Conservation (phyloP, 2,797 vertebrate species). For the Phaenicophaeus curvirostris region DNA sequence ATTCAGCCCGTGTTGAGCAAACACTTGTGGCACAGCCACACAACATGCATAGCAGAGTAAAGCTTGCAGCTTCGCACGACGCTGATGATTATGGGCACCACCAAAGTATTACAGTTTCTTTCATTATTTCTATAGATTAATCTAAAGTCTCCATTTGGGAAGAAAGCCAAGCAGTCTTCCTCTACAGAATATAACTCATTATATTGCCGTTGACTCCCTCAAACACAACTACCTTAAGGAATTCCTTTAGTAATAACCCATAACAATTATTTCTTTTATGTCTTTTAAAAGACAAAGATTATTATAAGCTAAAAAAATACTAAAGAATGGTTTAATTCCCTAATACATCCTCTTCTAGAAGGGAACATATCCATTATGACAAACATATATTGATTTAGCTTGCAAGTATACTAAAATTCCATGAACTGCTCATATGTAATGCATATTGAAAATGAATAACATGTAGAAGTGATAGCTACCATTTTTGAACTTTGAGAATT, state of each 20-base stretch:
- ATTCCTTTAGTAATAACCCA: not conserved
- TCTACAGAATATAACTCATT: not conserved
- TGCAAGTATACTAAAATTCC: constrained; percentile 1
- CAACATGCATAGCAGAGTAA: accelerated
- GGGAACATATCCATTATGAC: not conserved
- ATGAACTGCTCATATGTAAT: not conserved
- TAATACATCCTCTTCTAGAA: not conserved
- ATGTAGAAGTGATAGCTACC: not conserved
- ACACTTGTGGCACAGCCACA: not conserved
- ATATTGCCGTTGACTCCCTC: not conserved
- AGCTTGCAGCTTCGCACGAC: not conserved
- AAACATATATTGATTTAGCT: not conserved
- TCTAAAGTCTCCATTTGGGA: not conserved
- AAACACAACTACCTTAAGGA: not conserved
- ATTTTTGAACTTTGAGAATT: constrained; percentile 54
- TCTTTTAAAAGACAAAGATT: not conserved
- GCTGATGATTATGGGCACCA: not conserved
- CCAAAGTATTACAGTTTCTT: not conserved
- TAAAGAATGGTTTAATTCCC: not conserved
- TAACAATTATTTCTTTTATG: not conserved
- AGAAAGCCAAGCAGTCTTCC: not conserved
- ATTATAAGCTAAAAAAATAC: not conserved
- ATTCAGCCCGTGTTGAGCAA: not conserved
- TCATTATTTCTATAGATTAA: not conserved
- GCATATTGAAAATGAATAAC: not conserved